A percentile compares a stretch with the other conserved stretches of the same genome.
Evolutionary conservation across 2,113 vertebrate species (phyloP).

Genomic region (Salminus brasiliensis): DNA sequence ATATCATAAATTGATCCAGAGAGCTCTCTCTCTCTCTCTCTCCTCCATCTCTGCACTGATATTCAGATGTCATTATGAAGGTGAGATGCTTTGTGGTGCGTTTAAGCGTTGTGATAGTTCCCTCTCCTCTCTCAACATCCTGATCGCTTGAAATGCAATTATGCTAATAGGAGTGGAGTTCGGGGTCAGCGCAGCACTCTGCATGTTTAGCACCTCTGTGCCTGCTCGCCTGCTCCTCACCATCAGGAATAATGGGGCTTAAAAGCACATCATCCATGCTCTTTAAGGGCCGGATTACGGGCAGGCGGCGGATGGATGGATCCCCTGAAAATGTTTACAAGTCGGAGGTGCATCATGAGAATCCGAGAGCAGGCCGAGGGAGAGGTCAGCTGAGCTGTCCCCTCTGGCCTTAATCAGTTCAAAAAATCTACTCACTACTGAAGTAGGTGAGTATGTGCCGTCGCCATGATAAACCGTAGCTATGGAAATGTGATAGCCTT

Average conservation of each 20-base stretch:
- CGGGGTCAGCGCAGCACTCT: conserved; percentile 54
- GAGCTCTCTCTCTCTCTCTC: not conserved
- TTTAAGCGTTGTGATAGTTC: conserved; percentile 37
- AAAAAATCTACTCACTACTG: not conserved
- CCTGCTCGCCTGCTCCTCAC: conserved; percentile 31
- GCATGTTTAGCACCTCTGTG: conserved; percentile 25
- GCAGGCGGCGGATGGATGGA: conserved; percentile 19
- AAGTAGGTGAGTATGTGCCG: too few relatives aligned
- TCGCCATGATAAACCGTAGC: too few relatives aligned
- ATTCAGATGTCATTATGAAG: conserved; percentile 41
- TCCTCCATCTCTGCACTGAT: not conserved
- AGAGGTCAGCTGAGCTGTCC: not conserved
- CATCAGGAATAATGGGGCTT: conserved; percentile 71
- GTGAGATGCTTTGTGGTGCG: conserved; percentile 36
- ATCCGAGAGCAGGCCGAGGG: not conserved
- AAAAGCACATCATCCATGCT: conserved; percentile 67
- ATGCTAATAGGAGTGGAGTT: conserved; percentile 68
- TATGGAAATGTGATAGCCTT: too few relatives aligned
- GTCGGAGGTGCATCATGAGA: conserved; percentile 32
- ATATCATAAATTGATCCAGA: conserved; percentile 12
- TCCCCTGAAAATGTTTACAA: conserved; percentile 51
- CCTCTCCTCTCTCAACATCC: conserved; percentile 61
- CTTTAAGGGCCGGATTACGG: conserved; percentile 42
- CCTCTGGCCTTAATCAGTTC: not conserved
- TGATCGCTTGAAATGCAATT: conserved; percentile 77